A percentile compares a stretch with the other conserved stretches of the same genome.
phyloP scores from a whole-genome alignment of 1,140 invertebrate genomes.

The Paracyclopina nana region DNA sequence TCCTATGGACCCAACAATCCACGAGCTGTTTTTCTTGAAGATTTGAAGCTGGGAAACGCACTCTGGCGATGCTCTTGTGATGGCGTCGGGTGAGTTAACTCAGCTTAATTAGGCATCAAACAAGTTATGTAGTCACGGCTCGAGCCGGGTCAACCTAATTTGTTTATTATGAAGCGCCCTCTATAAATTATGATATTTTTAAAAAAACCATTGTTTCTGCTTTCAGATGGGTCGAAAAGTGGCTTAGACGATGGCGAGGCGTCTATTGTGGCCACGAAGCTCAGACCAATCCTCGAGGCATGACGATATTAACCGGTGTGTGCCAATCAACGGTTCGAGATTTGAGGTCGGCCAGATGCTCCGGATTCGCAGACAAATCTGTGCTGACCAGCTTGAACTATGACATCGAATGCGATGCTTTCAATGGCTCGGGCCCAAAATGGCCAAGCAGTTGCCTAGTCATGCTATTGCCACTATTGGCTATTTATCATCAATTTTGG shows the following conservation, averaged over 20 bases:
- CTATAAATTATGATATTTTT: neutral
- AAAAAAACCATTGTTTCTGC: neutral
- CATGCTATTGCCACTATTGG: too few species aligned
- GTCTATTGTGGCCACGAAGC: neutral
- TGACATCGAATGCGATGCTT: neutral
- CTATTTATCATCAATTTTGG: too few species aligned
- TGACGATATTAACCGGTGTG: neutral
- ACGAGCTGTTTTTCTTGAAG: slow-evolving; percentile 1
- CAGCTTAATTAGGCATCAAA: neutral
- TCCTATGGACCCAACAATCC: neutral
- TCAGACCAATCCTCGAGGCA: neutral
- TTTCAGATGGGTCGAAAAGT: neutral
- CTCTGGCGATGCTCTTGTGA: neutral
- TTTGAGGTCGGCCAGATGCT: neutral
- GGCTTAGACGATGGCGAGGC: slow-evolving; percentile 1
- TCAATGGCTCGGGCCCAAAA: neutral
- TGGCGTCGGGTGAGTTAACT: neutral
- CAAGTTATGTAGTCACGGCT: neutral
- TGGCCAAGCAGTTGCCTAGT: neutral
- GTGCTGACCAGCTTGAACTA: neutral
- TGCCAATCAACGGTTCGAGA: slow-evolving; percentile 3
- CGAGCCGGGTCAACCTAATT: too few species aligned
- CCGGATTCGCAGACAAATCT: neutral
- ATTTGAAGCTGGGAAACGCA: neutral
- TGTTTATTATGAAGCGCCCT: too few species aligned